Evolutionary conservation across 2,113 vertebrate species (phyloP), one percentile per base, ranked within the genome.

Genomic region (Microtus pennsylvanicus): DNA sequence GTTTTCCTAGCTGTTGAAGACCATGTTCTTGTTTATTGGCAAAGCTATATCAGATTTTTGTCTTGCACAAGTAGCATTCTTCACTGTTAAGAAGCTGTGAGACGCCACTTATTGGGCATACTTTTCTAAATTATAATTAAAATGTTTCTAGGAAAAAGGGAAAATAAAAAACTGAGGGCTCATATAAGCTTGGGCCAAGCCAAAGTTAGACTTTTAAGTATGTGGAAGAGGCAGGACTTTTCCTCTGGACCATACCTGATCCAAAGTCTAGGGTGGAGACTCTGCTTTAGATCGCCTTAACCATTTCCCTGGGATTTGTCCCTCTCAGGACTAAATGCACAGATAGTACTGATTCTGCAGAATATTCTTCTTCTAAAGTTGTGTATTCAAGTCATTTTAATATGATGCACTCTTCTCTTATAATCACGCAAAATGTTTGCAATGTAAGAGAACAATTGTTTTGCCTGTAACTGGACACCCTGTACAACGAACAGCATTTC

Each of bases 351-450:
- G 52, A 19, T 86, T 76, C 35, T 89, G 74, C 67, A 91, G 38
- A 42, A 45, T 45, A 90, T 65, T 86, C 42, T 42, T 75, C 21
- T 55, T 75, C 35, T 91, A 61, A 63, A 95, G 78, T 47, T 70
- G 16, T 30, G 47, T 93, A 61, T 72, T 35, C 77, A 30, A 75
- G 13, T 76, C 14, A 26, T 83, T 82, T 96, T 94, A 91, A 69
- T 94, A 86, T 26, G 93, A 42, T 70, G 45, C 89, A 45, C 4
- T 26, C 77, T 96, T 81, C 80, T 96, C 90, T 92, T 82, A 74
- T 87, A 45, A 75, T 77, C 87, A 72, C 19, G 65, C 45, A 93
- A 89, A 85, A 45, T 76, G 4, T 70, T 52, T 2, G 65, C 58
- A 52, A 61, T 90, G 26, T 24, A 87, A 87, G 61, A 35, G 45